Percentiles rank a stretch among this genome's conserved stretches.
Evolutionary conservation across 2,797 vertebrate species (phyloP).

Genomic region (Iguana delicatissima): DNA sequence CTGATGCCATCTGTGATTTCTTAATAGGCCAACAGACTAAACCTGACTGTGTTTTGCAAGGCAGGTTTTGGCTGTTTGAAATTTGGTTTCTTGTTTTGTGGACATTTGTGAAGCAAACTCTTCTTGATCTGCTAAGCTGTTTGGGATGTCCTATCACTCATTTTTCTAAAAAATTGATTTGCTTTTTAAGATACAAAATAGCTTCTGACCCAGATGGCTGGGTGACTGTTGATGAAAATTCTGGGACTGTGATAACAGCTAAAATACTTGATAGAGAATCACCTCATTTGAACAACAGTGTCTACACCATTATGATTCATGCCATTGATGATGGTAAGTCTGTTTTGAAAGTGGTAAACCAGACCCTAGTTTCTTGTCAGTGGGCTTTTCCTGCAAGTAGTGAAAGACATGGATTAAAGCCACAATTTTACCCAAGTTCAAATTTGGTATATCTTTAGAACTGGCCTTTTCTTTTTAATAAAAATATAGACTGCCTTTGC

Average conservation of each 20-base stretch:
- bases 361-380: neutral
- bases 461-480: neutral
- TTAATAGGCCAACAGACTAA: no score
- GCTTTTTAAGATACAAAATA: slow-evolving; percentile 77
- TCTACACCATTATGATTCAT: slow-evolving; percentile 78
- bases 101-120: neutral
- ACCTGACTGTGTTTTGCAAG: neutral
- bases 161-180: neutral
- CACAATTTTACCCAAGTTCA: neutral
- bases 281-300: slow-evolving; percentile 71
- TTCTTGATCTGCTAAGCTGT: neutral
- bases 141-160: neutral
- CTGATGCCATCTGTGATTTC: no score
- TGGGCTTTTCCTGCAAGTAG: neutral
- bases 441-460: neutral
- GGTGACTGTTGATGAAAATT: slow-evolving; percentile 81
- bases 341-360: neutral
- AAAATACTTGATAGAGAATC: slow-evolving; percentile 85
- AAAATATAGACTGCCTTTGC: neutral
- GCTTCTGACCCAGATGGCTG: slow-evolving; percentile 79
- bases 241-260: slow-evolving; percentile 79
- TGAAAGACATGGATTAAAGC: neutral
- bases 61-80: neutral
- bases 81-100: neutral
- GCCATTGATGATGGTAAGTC: slow-evolving; percentile 84